Conservation (phyloP, 2,797 vertebrate genomes). For the Phrynocephalus guinanensis region DNA sequence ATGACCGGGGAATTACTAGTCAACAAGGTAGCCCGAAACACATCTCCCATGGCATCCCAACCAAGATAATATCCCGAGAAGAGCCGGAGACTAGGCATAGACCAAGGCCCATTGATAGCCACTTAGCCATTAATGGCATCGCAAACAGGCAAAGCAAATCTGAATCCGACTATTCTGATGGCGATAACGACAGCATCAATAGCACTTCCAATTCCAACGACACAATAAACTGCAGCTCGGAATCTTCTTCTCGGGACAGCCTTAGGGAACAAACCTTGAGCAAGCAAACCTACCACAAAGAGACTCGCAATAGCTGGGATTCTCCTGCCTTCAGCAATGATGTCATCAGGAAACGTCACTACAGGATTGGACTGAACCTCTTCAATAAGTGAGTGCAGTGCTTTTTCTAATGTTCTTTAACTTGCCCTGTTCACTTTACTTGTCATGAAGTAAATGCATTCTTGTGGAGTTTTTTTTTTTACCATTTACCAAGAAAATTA, state of each 20-base stretch:
- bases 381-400: constrained; percentile 93
- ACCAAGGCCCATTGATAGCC: constrained; percentile 88
- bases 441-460: not conserved
- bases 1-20: constrained; percentile 83
- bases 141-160: constrained; percentile 95
- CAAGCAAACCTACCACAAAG: constrained; percentile 98
- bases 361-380: constrained; percentile 96
- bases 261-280: constrained; percentile 95
- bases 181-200: constrained; percentile 97
- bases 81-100: constrained; percentile 88
- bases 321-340: constrained; percentile 97
- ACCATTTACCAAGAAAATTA: constrained; percentile 2
- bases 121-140: constrained; percentile 93
- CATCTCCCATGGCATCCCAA: constrained; percentile 82
- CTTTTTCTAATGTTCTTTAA: constrained; percentile 7
- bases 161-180: constrained; percentile 95
- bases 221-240: constrained; percentile 97
- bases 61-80: constrained; percentile 85
- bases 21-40: constrained; percentile 93
- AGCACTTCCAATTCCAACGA: constrained; percentile 99
- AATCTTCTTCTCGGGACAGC: constrained; percentile 95
- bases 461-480: not conserved
- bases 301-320: constrained; percentile 98
- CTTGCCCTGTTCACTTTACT: not conserved
- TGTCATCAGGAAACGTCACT: constrained; percentile 95